Conservation (phyloP, 92 coral and sea anemone genomes). For the Umimayanthus kanabou region DNA sequence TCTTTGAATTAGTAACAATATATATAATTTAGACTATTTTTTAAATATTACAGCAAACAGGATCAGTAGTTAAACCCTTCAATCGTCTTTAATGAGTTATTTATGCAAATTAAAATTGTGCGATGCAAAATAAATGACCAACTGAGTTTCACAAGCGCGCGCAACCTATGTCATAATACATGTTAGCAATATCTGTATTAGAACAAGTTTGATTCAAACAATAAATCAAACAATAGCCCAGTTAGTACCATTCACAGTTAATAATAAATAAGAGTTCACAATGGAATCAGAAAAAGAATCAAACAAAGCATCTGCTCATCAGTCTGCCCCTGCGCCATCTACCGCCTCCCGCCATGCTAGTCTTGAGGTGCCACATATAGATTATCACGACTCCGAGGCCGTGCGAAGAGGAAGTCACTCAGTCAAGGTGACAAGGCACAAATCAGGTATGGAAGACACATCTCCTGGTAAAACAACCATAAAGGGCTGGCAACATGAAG, state of each 20-base stretch:
- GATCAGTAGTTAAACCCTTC: too few relatives aligned
- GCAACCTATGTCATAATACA: not conserved
- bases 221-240: not conserved
- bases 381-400: not conserved
- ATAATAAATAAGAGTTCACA: not conserved
- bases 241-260: not conserved
- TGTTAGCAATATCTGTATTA: not conserved
- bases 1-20: too few relatives aligned
- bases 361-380: not conserved
- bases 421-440: not conserved
- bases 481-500: not conserved
- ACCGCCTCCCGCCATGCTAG: not conserved
- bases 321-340: not conserved
- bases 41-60: too few relatives aligned
- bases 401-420: slow-evolving; percentile 14
- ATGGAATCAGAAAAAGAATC: slow-evolving; percentile 18
- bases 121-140: too few relatives aligned
- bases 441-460: not conserved
- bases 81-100: too few relatives aligned
- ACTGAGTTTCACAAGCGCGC: not conserved
- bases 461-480: not conserved
- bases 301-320: not conserved
- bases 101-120: too few relatives aligned
- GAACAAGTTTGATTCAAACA: not conserved
- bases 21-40: too few relatives aligned